A percentile compares a stretch with the other conserved stretches of the same genome.
Evolutionary conservation across 1,140 invertebrate genomes (phyloP).

Genomic region (Caenorhabditis brenneri): DNA sequence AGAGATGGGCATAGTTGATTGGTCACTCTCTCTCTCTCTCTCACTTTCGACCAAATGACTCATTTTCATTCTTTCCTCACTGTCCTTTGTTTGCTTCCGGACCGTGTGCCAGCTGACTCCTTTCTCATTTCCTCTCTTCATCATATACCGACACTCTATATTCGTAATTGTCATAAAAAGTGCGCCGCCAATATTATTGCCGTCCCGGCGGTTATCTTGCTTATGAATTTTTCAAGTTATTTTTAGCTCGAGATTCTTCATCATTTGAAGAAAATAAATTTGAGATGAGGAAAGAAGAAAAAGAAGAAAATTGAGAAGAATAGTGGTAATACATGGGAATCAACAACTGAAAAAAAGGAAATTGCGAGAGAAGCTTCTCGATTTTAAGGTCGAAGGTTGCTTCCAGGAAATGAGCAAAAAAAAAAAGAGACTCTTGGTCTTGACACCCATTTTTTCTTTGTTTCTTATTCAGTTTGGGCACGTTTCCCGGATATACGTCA

Average conservation of each 20-base stretch:
- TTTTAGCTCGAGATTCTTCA: background rate
- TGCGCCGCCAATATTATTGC: background rate
- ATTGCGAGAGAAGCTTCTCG: background rate
- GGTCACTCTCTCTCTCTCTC: background rate
- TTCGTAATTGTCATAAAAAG: slow-evolving; percentile 9
- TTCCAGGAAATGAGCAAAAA: background rate
- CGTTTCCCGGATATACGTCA: background rate
- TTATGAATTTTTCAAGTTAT: slow-evolving; percentile 1
- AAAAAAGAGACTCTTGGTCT: background rate
- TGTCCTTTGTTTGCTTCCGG: slow-evolving; percentile 18
- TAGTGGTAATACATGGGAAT: background rate
- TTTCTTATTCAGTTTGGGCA: background rate
- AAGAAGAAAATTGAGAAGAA: too few relatives aligned
- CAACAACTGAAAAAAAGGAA: background rate
- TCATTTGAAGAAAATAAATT: background rate
- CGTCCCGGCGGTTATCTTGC: background rate
- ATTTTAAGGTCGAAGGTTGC: background rate
- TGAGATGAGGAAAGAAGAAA: too few relatives aligned
- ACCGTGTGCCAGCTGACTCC: background rate
- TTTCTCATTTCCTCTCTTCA: background rate
- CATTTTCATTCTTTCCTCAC: background rate
- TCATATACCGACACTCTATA: background rate
- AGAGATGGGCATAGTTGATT: slow-evolving; percentile 36
- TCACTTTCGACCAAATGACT: background rate
- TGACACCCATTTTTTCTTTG: too few relatives aligned